Base-by-base conservation (phyloP, 2,113 vertebrate genomes). In the Ciconia stormi region DNA sequence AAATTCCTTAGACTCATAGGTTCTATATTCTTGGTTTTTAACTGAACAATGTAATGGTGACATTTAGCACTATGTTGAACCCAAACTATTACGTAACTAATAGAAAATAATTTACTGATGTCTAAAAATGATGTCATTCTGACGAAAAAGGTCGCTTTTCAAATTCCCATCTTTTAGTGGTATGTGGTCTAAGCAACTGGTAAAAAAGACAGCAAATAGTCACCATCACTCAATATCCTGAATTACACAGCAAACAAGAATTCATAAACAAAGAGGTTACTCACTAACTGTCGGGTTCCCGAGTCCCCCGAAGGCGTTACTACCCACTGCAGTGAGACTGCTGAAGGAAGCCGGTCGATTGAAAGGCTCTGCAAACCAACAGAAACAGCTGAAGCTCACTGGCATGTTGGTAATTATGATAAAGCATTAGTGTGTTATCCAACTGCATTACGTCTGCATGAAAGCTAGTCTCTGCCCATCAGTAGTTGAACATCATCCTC, bases 281-380 rank as follows among this genome's bases (percentile, higher is more conserved):
- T 99, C 98, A 99, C 99, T 99, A 97, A 99, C 98, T 98, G 99
- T 98, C 65, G 99, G 99, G 97, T 99, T 99, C 84, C 99, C 99
- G 67, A 99, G 99, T 91, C 99, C 99, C 87, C 99, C 99, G 59
- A 99, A 99, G 96, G 99, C 99, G 42, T 99, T 99, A 81, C 99
- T 98, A 81, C 99, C 99, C 91, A 99, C 99, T 8, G 99, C 97
- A 13, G 98, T 99, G 32, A 99, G 99, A 70, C 99, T 99, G 20
- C 99, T 99, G 98, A 99, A 99, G 2, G 99, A 99, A 13, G 98
- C 82, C 0, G 99, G 99, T 82, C 99, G 98, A 79, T 98, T 98
- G 97, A 99, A 99, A 84, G 99, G 99, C 98, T 99, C 99, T 99
- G 95, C 83, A 81, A 88, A 96, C 22, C 82, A 97, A 95, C 38